Evolutionary conservation across 2,797 vertebrate species (phyloP).

Genomic region (Acipenser ruthenus): DNA sequence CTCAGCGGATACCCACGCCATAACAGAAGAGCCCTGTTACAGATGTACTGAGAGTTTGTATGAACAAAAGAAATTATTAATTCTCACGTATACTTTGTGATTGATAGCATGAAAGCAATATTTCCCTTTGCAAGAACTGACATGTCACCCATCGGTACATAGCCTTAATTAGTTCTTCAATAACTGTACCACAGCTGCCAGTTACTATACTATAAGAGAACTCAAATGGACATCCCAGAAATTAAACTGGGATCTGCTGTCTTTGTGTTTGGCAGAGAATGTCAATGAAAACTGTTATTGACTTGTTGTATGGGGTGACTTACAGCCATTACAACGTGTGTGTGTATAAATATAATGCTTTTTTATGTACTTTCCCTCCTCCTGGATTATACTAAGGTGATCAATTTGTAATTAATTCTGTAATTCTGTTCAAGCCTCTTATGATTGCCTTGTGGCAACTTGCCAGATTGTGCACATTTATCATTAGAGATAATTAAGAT

Average conservation of each 20-base stretch:
- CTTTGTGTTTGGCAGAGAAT: constrained; percentile 6
- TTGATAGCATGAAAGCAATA: neutral
- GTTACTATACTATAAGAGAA: constrained; percentile 30
- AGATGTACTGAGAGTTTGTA: no score
- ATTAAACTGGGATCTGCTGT: constrained; percentile 20
- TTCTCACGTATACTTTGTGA: neutral
- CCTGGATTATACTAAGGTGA: constrained; percentile 8
- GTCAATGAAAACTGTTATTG: constrained; percentile 29
- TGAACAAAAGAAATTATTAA: neutral
- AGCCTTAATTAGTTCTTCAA: constrained; percentile 36
- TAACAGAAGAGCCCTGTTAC: no score
- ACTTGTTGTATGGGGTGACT: constrained; percentile 14
- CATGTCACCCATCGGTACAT: neutral
- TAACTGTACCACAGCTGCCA: constrained; percentile 25
- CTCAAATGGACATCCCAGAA: constrained; percentile 22
- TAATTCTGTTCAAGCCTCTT: constrained; percentile 12
- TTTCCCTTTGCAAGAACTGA: neutral
- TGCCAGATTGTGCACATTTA: constrained; percentile 22
- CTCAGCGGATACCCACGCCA: no score
- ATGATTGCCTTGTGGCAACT: constrained; percentile 18
- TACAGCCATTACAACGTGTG: neutral
- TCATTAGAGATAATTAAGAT: constrained; percentile 25
- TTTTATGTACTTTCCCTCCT: constrained; percentile 29
- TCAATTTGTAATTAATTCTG: constrained; percentile 18
- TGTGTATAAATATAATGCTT: neutral